Base-by-base conservation (phyloP, 2,888 invertebrate species). In the Spisula solida region DNA sequence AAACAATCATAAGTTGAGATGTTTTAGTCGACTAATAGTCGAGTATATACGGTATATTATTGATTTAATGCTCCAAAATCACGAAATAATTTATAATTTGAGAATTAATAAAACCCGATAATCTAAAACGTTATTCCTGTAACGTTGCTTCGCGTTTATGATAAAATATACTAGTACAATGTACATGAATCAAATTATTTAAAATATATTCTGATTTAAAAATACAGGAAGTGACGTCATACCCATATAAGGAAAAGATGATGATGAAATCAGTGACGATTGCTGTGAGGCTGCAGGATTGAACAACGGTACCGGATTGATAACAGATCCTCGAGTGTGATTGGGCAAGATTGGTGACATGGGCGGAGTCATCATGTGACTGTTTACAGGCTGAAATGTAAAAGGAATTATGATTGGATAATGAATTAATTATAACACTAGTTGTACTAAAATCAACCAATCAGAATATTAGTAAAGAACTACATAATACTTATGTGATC, bases 341-440 rank as follows among this genome's bases (percentile, higher is more conserved):
- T 94, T 95, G 81, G 94, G 94, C 20, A 95, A 94, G 10, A 95
- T 94, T 14, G 96, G 96, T 10, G 96, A 96, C 29, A 95, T 94
- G 18, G 95, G 96, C 20, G 96, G 95, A 20, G 96, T 95, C 83
- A 94, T 80, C 84, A 94, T 91, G 81, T 93, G 93, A 34, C 93
- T 92, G 80, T 92, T 93, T 16, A 92, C 89, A 20, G 93, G 91
- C 94, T 95, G 90, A 29, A 85, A 85, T 56, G 51, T 78, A 56
- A 34, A 81, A 86, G 14, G 4, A 8, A 25, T 31, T 18, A 5
- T 66, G 48, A 29, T 29, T 34, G 47, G 56, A 55, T 10, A n/a
- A 31, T 66, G 5, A 6, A 41, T 41, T 66, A 66, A 25, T 66
- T 0, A 25, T 25, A 25, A 25, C 6, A 14, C 14, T 56, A 18